These are phyloP conservation scores for Thumatha senex DNA, from an alignment of 2,888 invertebrate species.

Conservation along the genomic window DNA sequence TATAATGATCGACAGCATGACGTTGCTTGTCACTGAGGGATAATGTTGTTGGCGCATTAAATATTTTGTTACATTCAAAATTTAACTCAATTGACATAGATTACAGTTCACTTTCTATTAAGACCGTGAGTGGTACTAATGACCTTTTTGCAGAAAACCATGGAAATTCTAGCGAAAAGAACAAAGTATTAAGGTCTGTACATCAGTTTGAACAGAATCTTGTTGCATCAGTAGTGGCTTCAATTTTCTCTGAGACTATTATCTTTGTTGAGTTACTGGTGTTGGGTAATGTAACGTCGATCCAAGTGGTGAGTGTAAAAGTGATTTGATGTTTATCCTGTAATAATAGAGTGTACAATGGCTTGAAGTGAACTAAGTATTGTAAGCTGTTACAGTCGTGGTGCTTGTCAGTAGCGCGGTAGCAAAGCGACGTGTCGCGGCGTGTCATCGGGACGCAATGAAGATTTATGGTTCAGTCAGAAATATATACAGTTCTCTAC, in stretches of 20 bases:
- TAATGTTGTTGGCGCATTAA: constrained; percentile 78
- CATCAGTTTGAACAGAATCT: constrained; percentile 52
- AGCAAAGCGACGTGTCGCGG: constrained; percentile 80
- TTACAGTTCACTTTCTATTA: constrained; percentile 33
- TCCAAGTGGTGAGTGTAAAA: constrained; percentile 26
- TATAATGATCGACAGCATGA: constrained; percentile 83
- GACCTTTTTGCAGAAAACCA: constrained; percentile 54
- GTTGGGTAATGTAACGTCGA: constrained; percentile 62
- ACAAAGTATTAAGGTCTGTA: constrained; percentile 63
- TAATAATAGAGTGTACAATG: constrained; percentile 33
- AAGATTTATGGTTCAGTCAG: constrained; percentile 79
- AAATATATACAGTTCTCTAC: constrained; percentile 63
- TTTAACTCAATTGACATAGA: constrained; percentile 21
- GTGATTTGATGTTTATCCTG: constrained; percentile 25
- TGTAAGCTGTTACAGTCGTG: constrained; percentile 51
- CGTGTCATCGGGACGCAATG: constrained; percentile 82
- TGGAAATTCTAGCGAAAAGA: constrained; percentile 73
- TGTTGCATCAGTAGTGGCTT: constrained; percentile 49
- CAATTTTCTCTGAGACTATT: constrained; percentile 47
- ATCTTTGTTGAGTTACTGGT: constrained; percentile 58
- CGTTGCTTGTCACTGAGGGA: constrained; percentile 80
- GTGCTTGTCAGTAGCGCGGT: constrained; percentile 65
- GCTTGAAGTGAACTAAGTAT: constrained; percentile 26
- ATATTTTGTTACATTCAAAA: constrained; percentile 27
- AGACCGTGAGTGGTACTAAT: constrained; percentile 28